These are phyloP conservation scores for Drosophila putrida DNA, from an alignment of 2,888 invertebrate species.

Conservation along the genomic window DNA sequence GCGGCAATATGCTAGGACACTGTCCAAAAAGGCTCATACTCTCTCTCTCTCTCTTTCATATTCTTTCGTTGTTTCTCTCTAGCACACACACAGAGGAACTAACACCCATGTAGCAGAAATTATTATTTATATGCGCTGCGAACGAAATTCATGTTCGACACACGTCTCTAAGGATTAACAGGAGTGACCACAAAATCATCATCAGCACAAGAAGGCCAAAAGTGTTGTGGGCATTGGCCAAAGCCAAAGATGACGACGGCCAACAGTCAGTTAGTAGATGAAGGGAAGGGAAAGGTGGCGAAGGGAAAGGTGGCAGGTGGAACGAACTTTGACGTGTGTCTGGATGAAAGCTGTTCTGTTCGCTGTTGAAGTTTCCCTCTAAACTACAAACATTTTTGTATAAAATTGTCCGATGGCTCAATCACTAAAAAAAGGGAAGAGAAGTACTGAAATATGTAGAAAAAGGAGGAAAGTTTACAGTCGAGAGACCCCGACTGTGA, in stretches of 20 bases:
- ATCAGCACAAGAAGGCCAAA: constrained; percentile 74
- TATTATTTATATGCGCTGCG: constrained; percentile 83
- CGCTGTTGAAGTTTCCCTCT: constrained; percentile 43
- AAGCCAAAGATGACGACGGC: constrained; percentile 48
- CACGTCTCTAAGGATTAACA: constrained; percentile 84
- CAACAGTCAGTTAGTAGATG: constrained; percentile 7
- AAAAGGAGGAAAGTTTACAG: neutral
- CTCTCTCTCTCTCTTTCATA: neutral
- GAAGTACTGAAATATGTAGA: constrained; percentile 53
- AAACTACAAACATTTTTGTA: constrained; percentile 55
- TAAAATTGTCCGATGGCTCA: constrained; percentile 52
- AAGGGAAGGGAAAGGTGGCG: neutral
- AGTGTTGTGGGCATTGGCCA: constrained; percentile 49
- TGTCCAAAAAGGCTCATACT: constrained; percentile 28
- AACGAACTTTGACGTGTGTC: constrained; percentile 56
- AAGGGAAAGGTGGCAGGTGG: constrained; percentile 32
- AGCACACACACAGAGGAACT: constrained; percentile 16
- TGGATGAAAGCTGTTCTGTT: constrained; percentile 51
- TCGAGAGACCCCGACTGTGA: no score
- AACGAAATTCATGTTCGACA: constrained; percentile 84
- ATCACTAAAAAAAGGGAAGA: constrained; percentile 37
- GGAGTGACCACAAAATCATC: constrained; percentile 84
- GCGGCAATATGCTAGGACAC: constrained; percentile 73
- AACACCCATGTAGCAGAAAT: constrained; percentile 70
- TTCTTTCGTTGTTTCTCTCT: neutral